Conservation (phyloP, 23 tunicate species). For the Trididemnum nubilum region DNA sequence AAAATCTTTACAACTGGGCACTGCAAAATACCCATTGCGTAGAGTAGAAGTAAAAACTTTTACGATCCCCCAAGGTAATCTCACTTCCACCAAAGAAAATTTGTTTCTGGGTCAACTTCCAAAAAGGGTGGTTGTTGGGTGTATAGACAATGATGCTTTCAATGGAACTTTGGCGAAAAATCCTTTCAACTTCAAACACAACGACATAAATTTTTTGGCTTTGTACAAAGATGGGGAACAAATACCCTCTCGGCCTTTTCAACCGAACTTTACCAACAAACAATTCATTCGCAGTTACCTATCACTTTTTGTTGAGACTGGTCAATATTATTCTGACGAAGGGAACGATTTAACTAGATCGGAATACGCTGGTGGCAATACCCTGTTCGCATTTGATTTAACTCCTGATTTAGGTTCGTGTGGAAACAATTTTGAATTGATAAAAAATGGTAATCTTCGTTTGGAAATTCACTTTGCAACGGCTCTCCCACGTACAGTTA, state of each 20-base stretch:
- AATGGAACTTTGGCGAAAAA: slow-evolving; percentile 1
- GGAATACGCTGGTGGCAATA: slow-evolving; percentile 19
- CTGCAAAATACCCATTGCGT: slow-evolving; percentile 29
- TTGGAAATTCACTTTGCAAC: slow-evolving; percentile 36
- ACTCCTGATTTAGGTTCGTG: slow-evolving; percentile 14
- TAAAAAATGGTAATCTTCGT: slow-evolving; percentile 29
- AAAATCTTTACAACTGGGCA: slow-evolving; percentile 6
- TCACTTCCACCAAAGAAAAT: not conserved
- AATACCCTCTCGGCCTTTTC: slow-evolving; percentile 18
- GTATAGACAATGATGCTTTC: slow-evolving; percentile 33
- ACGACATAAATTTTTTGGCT: slow-evolving; percentile 11
- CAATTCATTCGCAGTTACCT: slow-evolving; percentile 26
- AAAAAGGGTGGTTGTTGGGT: slow-evolving; percentile 29
- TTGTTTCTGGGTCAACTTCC: slow-evolving; percentile 46
- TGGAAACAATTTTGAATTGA: slow-evolving; percentile 8
- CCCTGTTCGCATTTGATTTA: slow-evolving; percentile 42
- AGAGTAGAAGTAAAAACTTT: slow-evolving; percentile 21
- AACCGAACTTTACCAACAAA: slow-evolving; percentile 18
- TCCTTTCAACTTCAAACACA: slow-evolving; percentile 42
- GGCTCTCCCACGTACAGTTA: slow-evolving; percentile 16
- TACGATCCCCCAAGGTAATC: slow-evolving; percentile 38
- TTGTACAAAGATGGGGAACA: slow-evolving; percentile 14
- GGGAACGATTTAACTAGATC: slow-evolving; percentile 14
- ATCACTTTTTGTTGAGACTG: not conserved
- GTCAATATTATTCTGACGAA: slow-evolving; percentile 5